Conservation (phyloP, 1,140 invertebrate genomes). For the Drepana arcuata region DNA sequence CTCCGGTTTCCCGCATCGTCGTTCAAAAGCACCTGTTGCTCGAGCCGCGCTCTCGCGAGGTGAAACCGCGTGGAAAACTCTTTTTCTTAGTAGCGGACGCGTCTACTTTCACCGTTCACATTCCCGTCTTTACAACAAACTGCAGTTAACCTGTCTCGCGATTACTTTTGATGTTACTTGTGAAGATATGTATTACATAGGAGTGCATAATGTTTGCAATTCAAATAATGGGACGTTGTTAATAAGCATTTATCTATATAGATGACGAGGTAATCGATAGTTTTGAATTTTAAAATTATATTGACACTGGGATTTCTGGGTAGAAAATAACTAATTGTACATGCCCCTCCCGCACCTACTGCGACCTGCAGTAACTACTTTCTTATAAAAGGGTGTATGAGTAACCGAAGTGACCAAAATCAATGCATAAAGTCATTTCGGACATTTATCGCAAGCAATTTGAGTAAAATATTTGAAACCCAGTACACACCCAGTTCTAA, state of each 20-base stretch:
- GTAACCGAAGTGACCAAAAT: neutral
- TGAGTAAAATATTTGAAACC: no score
- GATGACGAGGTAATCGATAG: no score
- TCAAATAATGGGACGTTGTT: neutral
- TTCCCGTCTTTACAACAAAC: constrained; percentile 36
- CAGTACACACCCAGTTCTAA: no score
- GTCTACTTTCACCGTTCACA: constrained; percentile 65
- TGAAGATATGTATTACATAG: constrained; percentile 7
- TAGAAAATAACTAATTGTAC: neutral
- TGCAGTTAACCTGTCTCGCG: constrained; percentile 19
- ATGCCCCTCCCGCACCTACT: no score
- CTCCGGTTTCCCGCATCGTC: constrained; percentile 3
- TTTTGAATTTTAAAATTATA: no score
- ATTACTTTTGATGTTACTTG: constrained; percentile 10
- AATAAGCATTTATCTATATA: neutral
- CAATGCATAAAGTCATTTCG: neutral
- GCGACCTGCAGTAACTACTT: neutral
- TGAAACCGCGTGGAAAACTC: constrained; percentile 66
- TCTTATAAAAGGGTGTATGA: neutral
- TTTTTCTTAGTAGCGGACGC: constrained; percentile 62
- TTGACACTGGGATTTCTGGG: neutral
- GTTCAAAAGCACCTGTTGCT: constrained; percentile 43
- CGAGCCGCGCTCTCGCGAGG: constrained; percentile 33
- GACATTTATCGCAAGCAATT: no score
- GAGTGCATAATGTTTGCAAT: neutral